Base-by-base conservation (phyloP, 2,797 vertebrate genomes). In the Holocentrus rufus region DNA sequence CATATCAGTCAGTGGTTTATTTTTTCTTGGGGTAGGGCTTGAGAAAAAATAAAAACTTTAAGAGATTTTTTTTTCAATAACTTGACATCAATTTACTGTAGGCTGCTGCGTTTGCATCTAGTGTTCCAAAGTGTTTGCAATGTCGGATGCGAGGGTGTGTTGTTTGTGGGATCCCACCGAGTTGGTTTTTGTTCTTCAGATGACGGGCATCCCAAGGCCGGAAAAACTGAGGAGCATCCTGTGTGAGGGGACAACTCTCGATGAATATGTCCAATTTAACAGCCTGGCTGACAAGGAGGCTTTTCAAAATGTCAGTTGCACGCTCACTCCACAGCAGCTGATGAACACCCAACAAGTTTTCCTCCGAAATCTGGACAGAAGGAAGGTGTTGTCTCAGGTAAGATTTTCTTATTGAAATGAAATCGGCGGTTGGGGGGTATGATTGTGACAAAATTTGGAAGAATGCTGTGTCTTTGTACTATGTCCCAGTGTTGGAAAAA, bases 261-360 rank as follows among this genome's bases (percentile, higher is more conserved):
- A 90, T 42, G 54, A 83, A 36, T 91, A 92, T 55, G 58, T 94
- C 82, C 90, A 90, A 81, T 94, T 94, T 72, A 80, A 54, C 88
- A 91, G 87, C 70, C 61, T 36, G 34, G 69, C 69, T 64, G 91
- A 93, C 61, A 88, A 79, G 76, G 75, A 87, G 60, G 80, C 88
- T 66, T 94, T 95, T 80, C 90, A 91, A 77, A 94, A 93, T 69
- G 77, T 93, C 88, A 94, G 90, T 78, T 95, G 94, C 86, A 92
- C 91, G n/a, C 81, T 92, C 69, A 82, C 83, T 47, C 75, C 77
- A 25, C 87, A 76, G 86, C 89, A 94, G 83, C 89, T 95, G 87
- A 88, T 63, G 36, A 85, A 87, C 79, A 72, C 90, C 66, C 88
- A 88, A 76, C 85, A 56, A 56, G 77, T 82, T 15, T 73, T 95